Percentiles rank a stretch among this genome's conserved stretches.
Evolutionary conservation across 2,797 vertebrate genomes (phyloP).

Genomic region (Muscicapa striata): DNA sequence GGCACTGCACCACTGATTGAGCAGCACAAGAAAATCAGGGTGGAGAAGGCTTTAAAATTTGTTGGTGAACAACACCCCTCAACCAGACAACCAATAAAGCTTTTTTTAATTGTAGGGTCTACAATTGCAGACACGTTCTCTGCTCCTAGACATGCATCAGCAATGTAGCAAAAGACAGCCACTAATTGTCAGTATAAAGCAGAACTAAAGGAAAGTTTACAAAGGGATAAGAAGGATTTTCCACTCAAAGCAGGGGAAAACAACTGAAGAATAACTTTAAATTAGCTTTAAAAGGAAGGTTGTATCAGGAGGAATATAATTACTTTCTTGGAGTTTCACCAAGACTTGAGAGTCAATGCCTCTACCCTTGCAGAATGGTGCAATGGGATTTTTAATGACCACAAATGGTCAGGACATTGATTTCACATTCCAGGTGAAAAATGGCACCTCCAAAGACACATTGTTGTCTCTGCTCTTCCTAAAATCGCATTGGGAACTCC

Average conservation of each 20-base stretch:
- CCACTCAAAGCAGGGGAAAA: not conserved
- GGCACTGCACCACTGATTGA: not conserved
- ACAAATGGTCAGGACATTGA: conserved; percentile 54
- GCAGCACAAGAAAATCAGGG: not conserved
- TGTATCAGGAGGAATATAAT: conserved; percentile 22
- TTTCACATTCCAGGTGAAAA: conserved; percentile 65
- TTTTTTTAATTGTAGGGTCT: not conserved
- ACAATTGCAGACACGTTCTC: rapidly evolving
- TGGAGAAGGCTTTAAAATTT: not conserved
- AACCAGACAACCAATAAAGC: not conserved
- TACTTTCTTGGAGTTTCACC: conserved; percentile 30
- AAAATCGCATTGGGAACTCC: not conserved
- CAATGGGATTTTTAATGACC: conserved; percentile 53
- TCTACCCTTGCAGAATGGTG: conserved; percentile 29
- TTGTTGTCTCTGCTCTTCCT: conserved; percentile 35
- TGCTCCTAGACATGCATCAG: not conserved
- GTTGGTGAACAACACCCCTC: not conserved
- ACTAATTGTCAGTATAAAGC: not conserved
- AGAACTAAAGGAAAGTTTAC: conserved; percentile 32
- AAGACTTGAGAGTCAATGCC: conserved; percentile 40
- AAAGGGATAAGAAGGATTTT: conserved; percentile 30
- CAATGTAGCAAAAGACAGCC: not conserved
- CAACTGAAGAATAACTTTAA: conserved; percentile 37
- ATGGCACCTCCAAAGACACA: conserved; percentile 38
- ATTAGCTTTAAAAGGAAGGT: conserved; percentile 32